A percentile compares a stretch with the other conserved stretches of the same genome.
These are phyloP conservation scores for Acheta domesticus DNA, from an alignment of 2,888 invertebrate species.

Conservation along the genomic window DNA sequence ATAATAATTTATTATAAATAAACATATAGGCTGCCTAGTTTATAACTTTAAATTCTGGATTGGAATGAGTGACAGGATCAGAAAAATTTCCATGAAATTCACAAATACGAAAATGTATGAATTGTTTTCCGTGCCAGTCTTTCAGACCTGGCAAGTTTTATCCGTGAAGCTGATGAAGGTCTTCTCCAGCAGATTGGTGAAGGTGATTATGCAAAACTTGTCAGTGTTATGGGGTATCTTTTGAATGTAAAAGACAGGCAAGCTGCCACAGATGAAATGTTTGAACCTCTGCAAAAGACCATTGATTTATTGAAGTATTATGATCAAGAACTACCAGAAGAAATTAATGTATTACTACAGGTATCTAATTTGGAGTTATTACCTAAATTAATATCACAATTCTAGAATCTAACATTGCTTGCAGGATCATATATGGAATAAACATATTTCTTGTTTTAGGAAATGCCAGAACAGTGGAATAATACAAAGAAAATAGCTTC, in stretches of 20 bases:
- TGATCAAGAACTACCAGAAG: slow-evolving; percentile 94
- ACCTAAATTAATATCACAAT: too few relatives aligned
- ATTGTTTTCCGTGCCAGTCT: slow-evolving; percentile 53
- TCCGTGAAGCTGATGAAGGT: slow-evolving; percentile 86
- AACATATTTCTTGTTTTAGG: slow-evolving; percentile 52
- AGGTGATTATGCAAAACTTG: slow-evolving; percentile 85
- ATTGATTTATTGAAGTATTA: slow-evolving; percentile 90
- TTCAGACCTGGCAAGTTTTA: slow-evolving; percentile 81
- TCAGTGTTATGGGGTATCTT: slow-evolving; percentile 89
- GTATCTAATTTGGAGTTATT: slow-evolving; percentile 44
- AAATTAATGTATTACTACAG: slow-evolving; percentile 85
- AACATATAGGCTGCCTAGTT: too few relatives aligned
- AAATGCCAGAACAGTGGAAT: slow-evolving; percentile 93
- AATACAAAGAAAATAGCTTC: slow-evolving; percentile 89
- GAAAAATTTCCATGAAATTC: too few relatives aligned
- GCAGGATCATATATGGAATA: neutral
- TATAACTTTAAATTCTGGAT: too few relatives aligned
- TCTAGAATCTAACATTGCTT: too few relatives aligned
- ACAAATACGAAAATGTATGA: too few relatives aligned
- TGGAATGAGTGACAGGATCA: too few relatives aligned
- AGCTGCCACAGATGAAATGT: slow-evolving; percentile 88
- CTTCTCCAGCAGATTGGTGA: slow-evolving; percentile 70
- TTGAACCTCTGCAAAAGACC: slow-evolving; percentile 88
- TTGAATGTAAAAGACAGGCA: slow-evolving; percentile 90
- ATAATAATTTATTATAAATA: too few relatives aligned